phyloP scores from a whole-genome alignment of 2,113 vertebrate species.

The Orthonyx spaldingii region DNA sequence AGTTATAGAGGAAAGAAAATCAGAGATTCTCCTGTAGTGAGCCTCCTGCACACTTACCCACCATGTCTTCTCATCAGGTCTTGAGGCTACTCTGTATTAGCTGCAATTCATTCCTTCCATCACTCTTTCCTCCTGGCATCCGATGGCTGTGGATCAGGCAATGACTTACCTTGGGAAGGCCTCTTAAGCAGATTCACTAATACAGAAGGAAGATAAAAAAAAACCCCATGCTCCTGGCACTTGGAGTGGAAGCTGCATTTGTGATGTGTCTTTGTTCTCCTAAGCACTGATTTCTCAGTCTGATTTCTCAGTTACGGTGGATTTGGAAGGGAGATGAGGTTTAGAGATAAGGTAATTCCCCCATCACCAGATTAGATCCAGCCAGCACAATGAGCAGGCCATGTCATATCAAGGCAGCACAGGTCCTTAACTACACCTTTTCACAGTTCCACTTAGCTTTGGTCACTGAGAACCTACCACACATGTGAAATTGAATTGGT shows the following conservation, averaged over 20 bases:
- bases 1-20: not conserved
- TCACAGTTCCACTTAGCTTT: not conserved
- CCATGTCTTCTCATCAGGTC: not conserved
- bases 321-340: slow-evolving; percentile 12
- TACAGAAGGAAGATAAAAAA: not conserved
- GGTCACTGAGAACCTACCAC: not conserved
- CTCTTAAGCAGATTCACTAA: not conserved
- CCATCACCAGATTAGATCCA: not conserved
- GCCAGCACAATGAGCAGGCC: not conserved
- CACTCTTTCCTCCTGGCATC: not conserved
- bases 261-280: not conserved
- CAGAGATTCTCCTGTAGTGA: not conserved
- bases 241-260: not conserved
- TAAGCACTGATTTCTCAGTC: not conserved
- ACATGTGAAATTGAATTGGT: not conserved
- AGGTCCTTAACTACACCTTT: not conserved
- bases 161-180: not conserved
- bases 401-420: not conserved
- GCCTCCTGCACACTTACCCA: not conserved
- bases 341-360: not conserved
- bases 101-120: not conserved
- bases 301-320: not conserved
- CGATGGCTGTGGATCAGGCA: not conserved
- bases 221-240: not conserved
- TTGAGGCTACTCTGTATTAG: not conserved